phyloP scores from a whole-genome alignment of 2,888 invertebrate species.

The Noctua comes region DNA sequence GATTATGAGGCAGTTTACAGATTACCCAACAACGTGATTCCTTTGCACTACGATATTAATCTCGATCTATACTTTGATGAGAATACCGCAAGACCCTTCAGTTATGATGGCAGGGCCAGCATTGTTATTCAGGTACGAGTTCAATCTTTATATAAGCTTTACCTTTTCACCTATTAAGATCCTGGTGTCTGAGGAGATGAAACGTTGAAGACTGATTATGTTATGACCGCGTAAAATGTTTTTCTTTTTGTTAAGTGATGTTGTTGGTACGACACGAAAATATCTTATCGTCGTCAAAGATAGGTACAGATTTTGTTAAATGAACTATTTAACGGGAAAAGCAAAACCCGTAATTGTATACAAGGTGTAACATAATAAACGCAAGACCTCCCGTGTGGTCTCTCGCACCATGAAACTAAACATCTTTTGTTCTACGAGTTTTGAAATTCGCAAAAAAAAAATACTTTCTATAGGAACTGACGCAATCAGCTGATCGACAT shows the following conservation, averaged over 20 bases:
- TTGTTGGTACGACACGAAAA: background rate
- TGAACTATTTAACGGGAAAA: background rate
- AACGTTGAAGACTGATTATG: background rate
- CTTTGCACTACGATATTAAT: conserved; percentile 83
- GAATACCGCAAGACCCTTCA: conserved; percentile 78
- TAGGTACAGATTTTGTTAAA: background rate
- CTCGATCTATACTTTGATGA: conserved; percentile 84
- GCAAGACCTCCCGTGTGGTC: too few species aligned
- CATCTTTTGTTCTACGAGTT: too few species aligned
- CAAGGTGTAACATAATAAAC: too few species aligned
- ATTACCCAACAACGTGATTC: conserved; percentile 80
- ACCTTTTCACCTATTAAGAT: background rate
- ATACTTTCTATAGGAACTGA: too few species aligned
- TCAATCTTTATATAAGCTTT: background rate
- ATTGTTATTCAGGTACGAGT: conserved; percentile 80
- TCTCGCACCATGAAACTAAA: too few species aligned
- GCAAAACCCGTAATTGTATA: background rate
- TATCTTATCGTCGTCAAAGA: background rate
- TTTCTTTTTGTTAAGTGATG: background rate
- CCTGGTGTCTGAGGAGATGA: background rate
- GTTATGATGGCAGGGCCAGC: conserved; percentile 81
- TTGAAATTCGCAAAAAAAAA: too few species aligned
- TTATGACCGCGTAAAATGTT: background rate
- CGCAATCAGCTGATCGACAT: too few species aligned
- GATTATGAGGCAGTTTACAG: conserved; percentile 76